These are phyloP conservation scores for Zygaena filipendulae DNA, from an alignment of 2,888 invertebrate genomes.

Conservation along the genomic window DNA sequence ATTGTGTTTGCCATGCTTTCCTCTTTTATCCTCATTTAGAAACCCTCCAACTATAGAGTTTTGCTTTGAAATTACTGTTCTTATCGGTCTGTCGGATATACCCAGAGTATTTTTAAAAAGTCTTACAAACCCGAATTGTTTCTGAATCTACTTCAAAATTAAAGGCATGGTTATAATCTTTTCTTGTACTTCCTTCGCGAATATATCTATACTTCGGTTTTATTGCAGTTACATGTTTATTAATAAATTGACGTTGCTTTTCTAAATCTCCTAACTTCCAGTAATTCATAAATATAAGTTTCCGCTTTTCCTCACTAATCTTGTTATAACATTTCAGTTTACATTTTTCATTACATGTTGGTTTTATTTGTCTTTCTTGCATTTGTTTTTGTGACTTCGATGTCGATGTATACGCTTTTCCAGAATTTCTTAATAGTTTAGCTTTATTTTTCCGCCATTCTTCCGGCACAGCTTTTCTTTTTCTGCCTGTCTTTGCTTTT, in stretches of 20 bases:
- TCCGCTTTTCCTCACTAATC: conserved; percentile 14
- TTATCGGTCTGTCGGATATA: conserved; percentile 13
- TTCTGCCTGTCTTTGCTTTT: conserved; percentile 6
- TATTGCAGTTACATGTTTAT: conserved; percentile 11
- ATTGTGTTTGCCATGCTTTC: conserved; percentile 20
- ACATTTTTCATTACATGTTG: conserved; percentile 16
- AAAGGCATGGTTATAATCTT: conserved; percentile 17
- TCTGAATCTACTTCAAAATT: conserved; percentile 16
- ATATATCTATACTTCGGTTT: conserved; percentile 18
- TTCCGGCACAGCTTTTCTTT: conserved; percentile 11
- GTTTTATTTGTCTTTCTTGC: conserved; percentile 14
- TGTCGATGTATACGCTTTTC: conserved; percentile 14
- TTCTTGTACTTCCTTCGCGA: conserved; percentile 15
- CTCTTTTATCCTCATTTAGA: conserved; percentile 18
- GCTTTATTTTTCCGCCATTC: conserved; percentile 10
- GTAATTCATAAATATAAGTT: conserved; percentile 14
- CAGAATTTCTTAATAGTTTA: conserved; percentile 16
- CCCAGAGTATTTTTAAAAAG: conserved; percentile 10
- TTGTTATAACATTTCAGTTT: conserved; percentile 17
- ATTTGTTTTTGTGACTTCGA: conserved; percentile 13
- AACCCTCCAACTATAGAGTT: conserved; percentile 11
- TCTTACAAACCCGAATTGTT: conserved; percentile 9
- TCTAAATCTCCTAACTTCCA: conserved; percentile 15
- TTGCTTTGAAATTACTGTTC: conserved; percentile 15
- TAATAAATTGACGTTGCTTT: conserved; percentile 17